A percentile compares a stretch with the other conserved stretches of the same genome.
phyloP scores from a whole-genome alignment of 2,113 vertebrate species.

The Danio rerio region DNA sequence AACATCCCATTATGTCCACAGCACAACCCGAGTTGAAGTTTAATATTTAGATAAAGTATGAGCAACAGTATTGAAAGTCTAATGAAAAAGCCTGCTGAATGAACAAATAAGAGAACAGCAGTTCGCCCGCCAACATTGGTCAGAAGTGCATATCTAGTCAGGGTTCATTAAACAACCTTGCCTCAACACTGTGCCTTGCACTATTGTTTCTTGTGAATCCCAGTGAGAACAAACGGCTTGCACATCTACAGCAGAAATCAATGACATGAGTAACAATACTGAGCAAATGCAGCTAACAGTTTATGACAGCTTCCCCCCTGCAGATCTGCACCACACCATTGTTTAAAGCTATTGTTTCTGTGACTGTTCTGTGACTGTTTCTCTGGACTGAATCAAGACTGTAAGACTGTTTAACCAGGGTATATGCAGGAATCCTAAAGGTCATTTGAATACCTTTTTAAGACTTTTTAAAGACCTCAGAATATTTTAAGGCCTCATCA shows the following conservation, averaged over 20 bases:
- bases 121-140: not conserved
- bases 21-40: not conserved
- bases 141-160: conserved; percentile 46
- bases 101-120: conserved; percentile 9
- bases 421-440: no score
- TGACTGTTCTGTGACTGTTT: not conserved
- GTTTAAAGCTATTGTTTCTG: conserved; percentile 59
- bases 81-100: not conserved
- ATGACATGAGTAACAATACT: conserved; percentile 64
- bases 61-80: conserved; percentile 1
- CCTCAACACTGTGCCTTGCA: conserved; percentile 61
- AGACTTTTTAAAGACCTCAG: no score
- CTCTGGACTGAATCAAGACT: not conserved
- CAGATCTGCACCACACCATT: conserved; percentile 56
- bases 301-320: conserved; percentile 64
- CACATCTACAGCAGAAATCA: conserved; percentile 51
- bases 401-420: not conserved
- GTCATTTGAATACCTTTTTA: no score
- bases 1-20: not conserved
- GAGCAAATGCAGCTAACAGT: conserved; percentile 63
- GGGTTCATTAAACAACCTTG: conserved; percentile 74
- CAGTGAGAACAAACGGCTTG: conserved; percentile 62
- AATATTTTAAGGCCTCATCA: no score
- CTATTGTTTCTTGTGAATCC: conserved; percentile 68
- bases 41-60: not conserved